phyloP scores from a whole-genome alignment of 2,113 vertebrate genomes.

The Percopsis transmontana region DNA sequence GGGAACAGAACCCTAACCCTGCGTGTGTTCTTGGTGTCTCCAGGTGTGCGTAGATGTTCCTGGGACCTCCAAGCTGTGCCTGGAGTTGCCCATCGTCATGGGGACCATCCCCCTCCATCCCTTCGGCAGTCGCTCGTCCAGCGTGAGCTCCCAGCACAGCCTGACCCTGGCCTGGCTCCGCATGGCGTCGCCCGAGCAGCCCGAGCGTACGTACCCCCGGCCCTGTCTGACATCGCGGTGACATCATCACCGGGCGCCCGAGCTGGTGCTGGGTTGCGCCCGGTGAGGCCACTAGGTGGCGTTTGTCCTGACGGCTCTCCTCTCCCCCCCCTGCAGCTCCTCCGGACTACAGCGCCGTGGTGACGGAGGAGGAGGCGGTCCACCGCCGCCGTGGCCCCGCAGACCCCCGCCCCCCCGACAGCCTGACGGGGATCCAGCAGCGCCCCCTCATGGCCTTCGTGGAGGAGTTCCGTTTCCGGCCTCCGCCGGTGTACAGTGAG shows the following conservation, averaged over 20 bases:
- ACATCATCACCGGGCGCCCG: no score
- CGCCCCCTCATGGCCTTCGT: conserved; percentile 88
- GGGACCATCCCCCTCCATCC: conserved; percentile 93
- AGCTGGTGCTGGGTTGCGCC: no score
- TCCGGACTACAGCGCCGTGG: conserved; percentile 87
- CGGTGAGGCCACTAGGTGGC: no score
- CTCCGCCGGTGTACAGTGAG: conserved; percentile 92
- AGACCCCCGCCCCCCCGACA: conserved; percentile 57
- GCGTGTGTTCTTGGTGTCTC: not conserved
- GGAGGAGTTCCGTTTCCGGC: conserved; percentile 91
- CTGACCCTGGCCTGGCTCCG: conserved; percentile 88
- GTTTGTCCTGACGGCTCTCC: no score
- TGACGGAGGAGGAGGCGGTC: conserved; percentile 77
- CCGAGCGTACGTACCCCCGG: conserved; percentile 83
- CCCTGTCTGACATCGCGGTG: no score
- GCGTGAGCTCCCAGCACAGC: conserved; percentile 90
- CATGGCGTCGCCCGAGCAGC: conserved; percentile 82
- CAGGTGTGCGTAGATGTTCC: conserved; percentile 95
- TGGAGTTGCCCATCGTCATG: conserved; percentile 94
- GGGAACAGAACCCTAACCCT: no score
- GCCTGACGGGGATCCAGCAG: conserved; percentile 74
- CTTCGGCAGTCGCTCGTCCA: conserved; percentile 88
- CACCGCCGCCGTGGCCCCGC: conserved; percentile 53
- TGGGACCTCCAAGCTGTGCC: conserved; percentile 88
- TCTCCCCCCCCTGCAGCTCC: conserved; percentile 87